Evolutionary conservation across 2,797 vertebrate species (phyloP), one percentile per base, ranked within the genome.

Genomic region (Syngnathus acus): DNA sequence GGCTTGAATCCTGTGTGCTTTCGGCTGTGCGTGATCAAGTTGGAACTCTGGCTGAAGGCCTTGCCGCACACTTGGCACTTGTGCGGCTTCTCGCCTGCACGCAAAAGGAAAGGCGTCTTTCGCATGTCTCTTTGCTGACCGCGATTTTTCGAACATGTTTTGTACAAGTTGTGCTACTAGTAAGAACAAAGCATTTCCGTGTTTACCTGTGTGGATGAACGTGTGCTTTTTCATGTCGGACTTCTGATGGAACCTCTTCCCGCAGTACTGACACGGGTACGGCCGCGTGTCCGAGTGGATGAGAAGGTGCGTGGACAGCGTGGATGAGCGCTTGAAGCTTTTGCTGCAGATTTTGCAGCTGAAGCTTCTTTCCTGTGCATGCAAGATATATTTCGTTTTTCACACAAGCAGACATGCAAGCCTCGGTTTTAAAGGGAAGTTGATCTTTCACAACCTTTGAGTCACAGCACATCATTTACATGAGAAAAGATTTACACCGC

Each of bases 171-270:
- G 9, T 53, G 9, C 9, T 3, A 11, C n/a, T 10, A 23, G 50
- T 21, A 9, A 53, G 50, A 21, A 11, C 50, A 53, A 51, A 53
- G n/a, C 9, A 4, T 19, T 13, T 26, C 19, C 1, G 6, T n/a
- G 13, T 1, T 10, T 6, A 99, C 97, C 97, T 78, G 97, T 99
- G 89, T 99, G 97, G 82, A 99, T 99, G 77, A 98, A 99, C 5
- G 96, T 99, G 88, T 99, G 97, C 68, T 99, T 99, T 81, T 99
- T 99, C 96, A 99, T 99, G 84, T 99, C 97, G 6, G 97, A 99
- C 88, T 99, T 99, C 82, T 99, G 97, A 82, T 99, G 96, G 84
- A 99, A 99, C 68, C 97, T 91, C 85, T 99, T 99, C 72, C 97
- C 97, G 67, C 96, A 99, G 89, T 96, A 99, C 90, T 98, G 96